Percentiles rank a stretch among this genome's conserved stretches.
phyloP scores from a whole-genome alignment of 2,113 vertebrate genomes.

The Hippocampus zosterae region DNA sequence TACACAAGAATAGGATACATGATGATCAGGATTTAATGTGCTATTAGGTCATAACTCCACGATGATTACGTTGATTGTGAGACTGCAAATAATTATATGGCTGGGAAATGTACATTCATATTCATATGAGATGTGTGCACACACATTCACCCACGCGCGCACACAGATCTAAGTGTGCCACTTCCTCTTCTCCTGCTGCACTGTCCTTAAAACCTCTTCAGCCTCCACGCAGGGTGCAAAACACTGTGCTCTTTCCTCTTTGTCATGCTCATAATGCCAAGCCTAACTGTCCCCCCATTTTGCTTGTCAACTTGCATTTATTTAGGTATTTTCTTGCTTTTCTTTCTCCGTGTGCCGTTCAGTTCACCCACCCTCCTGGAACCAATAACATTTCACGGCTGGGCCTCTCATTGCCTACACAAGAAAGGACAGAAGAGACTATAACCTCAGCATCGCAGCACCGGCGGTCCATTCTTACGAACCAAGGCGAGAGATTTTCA shows the following conservation, averaged over 20 bases:
- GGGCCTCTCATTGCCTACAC: constrained; percentile 49
- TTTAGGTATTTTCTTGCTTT: constrained; percentile 53
- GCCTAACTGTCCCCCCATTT: constrained; percentile 73
- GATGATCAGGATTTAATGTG: no score
- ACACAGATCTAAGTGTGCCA: constrained; percentile 60
- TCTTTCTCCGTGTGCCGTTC: constrained; percentile 59
- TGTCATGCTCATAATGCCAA: constrained; percentile 76
- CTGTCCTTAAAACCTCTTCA: constrained; percentile 68
- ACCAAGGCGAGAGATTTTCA: constrained; percentile 43
- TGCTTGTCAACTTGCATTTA: constrained; percentile 76
- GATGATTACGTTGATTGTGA: neutral
- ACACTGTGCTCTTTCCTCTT: constrained; percentile 67
- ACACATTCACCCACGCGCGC: constrained; percentile 14
- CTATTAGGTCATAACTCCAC: no score
- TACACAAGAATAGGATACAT: no score
- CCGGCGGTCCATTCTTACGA: constrained; percentile 46
- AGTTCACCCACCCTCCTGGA: constrained; percentile 62
- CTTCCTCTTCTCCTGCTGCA: constrained; percentile 74
- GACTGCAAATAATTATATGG: neutral
- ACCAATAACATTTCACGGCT: constrained; percentile 69
- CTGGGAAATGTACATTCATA: constrained; percentile 12
- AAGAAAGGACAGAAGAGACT: constrained; percentile 37
- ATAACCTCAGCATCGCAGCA: constrained; percentile 55
- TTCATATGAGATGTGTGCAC: constrained; percentile 11
- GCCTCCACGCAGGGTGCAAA: constrained; percentile 63